These are phyloP conservation scores for Cataglyphis hispanica DNA, from an alignment of 1,140 invertebrate species.

Conservation along the genomic window DNA sequence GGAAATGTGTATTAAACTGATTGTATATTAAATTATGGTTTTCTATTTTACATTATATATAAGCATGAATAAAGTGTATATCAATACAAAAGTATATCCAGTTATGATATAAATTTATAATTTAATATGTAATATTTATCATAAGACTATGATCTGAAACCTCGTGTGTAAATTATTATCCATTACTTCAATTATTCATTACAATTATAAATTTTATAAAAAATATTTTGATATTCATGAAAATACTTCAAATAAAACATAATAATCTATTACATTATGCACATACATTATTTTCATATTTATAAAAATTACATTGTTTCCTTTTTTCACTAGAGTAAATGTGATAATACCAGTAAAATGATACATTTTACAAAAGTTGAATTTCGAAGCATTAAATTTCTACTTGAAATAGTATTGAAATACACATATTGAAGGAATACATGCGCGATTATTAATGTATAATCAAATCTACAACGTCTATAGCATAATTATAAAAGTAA, in stretches of 20 bases:
- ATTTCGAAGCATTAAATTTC: not conserved
- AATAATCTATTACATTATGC: not conserved
- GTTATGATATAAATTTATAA: constrained; percentile 11
- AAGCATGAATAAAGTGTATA: constrained; percentile 30
- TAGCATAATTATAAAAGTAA: constrained; percentile 31
- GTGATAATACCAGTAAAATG: not conserved
- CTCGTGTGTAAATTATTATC: not conserved
- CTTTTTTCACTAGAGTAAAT: constrained; percentile 14
- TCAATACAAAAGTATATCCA: constrained; percentile 17
- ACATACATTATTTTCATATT: constrained; percentile 5
- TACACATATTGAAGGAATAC: constrained; percentile 11
- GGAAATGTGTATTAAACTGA: not conserved
- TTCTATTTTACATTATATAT: constrained; percentile 18
- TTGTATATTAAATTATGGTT: not conserved
- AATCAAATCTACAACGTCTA: not conserved
- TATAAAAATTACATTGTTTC: not conserved
- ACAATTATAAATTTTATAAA: constrained; percentile 3
- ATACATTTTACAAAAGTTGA: not conserved
- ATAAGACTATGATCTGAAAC: not conserved
- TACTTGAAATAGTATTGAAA: constrained; percentile 17
- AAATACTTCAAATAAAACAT: constrained; percentile 9
- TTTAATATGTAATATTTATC: constrained; percentile 16
- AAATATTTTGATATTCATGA: constrained; percentile 30
- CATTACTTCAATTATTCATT: not conserved
- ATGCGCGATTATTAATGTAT: constrained; percentile 26